Evolutionary conservation across 2,113 vertebrate species (phyloP), one percentile per base, ranked within the genome.

Genomic region (Puffinus mauretanicus): DNA sequence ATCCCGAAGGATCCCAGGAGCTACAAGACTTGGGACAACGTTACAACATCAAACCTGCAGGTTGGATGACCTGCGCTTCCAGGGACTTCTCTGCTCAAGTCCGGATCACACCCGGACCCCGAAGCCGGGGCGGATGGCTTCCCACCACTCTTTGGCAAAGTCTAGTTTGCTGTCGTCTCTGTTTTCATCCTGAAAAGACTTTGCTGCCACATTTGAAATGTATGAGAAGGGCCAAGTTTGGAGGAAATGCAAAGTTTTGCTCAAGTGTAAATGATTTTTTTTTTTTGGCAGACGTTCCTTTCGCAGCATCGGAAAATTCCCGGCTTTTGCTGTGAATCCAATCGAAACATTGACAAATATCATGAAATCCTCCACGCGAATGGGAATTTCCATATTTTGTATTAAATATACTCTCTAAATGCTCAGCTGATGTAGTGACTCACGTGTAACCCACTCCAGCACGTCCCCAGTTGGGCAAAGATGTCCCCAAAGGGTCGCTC

Each of bases 81-180:
- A 70, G 19, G 10, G 34, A 3, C 4, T 4, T 12, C 25, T 85
- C 32, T 51, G 77, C 64, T 38, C 20, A 2, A 40, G 60, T 7
- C 52, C 7, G 10, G n/a, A 18, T 83, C 44, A 13, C 5, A 8
- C 18, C 20, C 0, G 0, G 67, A 25, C 10, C 42, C 29, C 0
- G 0, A 0, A 8, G 16, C 46, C 0, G 0, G 70, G 21, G 3
- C 1, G 1, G 24, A 13, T 0, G 1, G 18, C 4, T 75, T 75
- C 75, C 85, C 21, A 2, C 0, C 3, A 1, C 49, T 8, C 69
- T 70, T 70, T 49, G 89, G 64, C 26, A 65, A 81, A 6, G 11
- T 36, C 52, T 52, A 1, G 1, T 51, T 93, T 32, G 44, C 44
- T 25, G 7, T 52, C 8, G 10, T 5, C 62, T 81, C 77, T 65